Conservation (phyloP, 1,140 invertebrate species). For the Brachionus paranguensis region DNA sequence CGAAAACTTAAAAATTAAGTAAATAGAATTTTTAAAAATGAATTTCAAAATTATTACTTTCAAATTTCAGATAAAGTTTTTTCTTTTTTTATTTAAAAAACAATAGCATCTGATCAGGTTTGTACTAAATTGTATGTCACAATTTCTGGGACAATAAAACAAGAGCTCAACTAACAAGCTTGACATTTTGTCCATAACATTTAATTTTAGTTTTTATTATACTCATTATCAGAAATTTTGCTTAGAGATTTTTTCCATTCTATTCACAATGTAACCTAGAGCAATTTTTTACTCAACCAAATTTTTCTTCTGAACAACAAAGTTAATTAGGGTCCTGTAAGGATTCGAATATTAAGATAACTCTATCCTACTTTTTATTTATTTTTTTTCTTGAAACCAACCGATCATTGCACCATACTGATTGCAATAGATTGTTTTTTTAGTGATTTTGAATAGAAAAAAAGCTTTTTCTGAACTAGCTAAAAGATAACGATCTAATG, state of each 20-base stretch:
- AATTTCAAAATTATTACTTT: background rate
- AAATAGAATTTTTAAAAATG: background rate
- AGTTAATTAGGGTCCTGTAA: background rate
- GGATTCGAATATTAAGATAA: background rate
- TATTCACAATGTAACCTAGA: background rate
- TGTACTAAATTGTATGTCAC: background rate
- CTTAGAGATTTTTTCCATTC: background rate
- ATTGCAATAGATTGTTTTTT: background rate
- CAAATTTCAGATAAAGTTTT: background rate
- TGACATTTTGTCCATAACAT: conserved; percentile 8
- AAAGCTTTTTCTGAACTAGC: background rate
- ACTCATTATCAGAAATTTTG: background rate
- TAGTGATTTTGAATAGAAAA: background rate
- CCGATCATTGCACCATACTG: background rate
- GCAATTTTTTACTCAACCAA: background rate
- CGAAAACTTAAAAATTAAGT: background rate
- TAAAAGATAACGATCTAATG: background rate
- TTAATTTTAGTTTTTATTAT: background rate
- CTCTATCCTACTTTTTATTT: background rate
- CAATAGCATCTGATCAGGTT: background rate
- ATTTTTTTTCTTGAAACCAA: background rate
- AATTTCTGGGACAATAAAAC: background rate
- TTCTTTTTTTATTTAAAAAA: background rate
- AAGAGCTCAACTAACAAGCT: background rate
- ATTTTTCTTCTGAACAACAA: background rate